Base-by-base conservation (phyloP, 2,113 vertebrate species). In the Zapornia atra region DNA sequence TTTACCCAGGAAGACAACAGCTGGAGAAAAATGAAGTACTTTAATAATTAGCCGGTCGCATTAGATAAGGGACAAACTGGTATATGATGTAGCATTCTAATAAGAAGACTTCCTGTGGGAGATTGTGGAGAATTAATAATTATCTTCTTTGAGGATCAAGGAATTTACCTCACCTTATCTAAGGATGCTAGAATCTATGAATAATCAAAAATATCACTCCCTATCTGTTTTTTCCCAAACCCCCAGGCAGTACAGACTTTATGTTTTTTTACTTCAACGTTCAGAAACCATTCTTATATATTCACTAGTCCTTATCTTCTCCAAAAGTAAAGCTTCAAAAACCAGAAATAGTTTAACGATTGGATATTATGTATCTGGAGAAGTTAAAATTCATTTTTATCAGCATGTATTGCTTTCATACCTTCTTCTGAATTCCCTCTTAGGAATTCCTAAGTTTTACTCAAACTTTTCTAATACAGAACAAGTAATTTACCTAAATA, bases 1-100 rank as follows among this genome's bases (percentile, higher is more conserved):
- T 97, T 98, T 97, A 97, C 79, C 77, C 65, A 78, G 54, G 91
- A 97, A 96, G 89, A 94, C 95, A 97, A 96, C 80, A 96, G 94
- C 97, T 97, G 86, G 87, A 97, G 86, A 96, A 97, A 96, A 97
- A 93, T 16, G 10, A 44, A 95, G 42, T 82, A 91, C 92, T 98
- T 97, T 90, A 98, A 97, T 97, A 97, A 97, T 96, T 97, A 98
- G 71, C 69, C 80, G 94, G 95, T 91, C 16, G 3, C 46, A 76
- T 95, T 79, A 96, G 92, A 91, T 94, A 97, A 95, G 69, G 60
- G 54, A 86, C 64, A 94, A 90, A 82, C 66, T 73, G 71, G 40
- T 89, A 70, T 88, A 80, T 48, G 77, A 96, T 94, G 77, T 20
- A 95, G 70, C 92, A 95, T 96, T 95, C 86, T 86, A 97, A 97